These are phyloP conservation scores for Lamellibrachia luymesi DNA, from an alignment of 1,140 invertebrate genomes.

Conservation along the genomic window DNA sequence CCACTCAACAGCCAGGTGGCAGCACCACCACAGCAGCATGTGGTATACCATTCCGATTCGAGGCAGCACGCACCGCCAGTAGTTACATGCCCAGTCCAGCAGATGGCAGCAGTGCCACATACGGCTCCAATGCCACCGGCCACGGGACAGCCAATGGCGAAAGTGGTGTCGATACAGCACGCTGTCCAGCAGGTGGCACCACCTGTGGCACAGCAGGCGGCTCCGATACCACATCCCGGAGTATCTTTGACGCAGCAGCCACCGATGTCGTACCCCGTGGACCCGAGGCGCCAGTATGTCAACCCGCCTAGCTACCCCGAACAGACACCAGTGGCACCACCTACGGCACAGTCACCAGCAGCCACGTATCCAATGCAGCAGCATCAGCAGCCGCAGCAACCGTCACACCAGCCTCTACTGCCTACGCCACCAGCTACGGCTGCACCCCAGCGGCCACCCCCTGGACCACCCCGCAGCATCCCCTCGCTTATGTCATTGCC, in stretches of 20 bases:
- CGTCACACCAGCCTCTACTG: background rate
- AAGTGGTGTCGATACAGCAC: background rate
- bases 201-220: background rate
- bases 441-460: background rate
- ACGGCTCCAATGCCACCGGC: background rate
- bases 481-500: slow-evolving; percentile 2
- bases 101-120: background rate
- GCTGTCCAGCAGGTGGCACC: background rate
- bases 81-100: background rate
- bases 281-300: background rate
- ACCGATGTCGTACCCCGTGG: background rate
- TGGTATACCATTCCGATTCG: background rate
- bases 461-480: background rate
- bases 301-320: background rate
- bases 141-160: background rate
- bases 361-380: background rate
- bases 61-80: background rate
- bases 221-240: background rate
- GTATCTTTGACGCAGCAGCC: background rate
- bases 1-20: background rate
- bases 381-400: background rate
- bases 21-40: background rate
- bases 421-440: background rate
- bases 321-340: background rate
- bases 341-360: background rate